phyloP scores from a whole-genome alignment of 2,113 vertebrate genomes.

The Oryzias javanicus region DNA sequence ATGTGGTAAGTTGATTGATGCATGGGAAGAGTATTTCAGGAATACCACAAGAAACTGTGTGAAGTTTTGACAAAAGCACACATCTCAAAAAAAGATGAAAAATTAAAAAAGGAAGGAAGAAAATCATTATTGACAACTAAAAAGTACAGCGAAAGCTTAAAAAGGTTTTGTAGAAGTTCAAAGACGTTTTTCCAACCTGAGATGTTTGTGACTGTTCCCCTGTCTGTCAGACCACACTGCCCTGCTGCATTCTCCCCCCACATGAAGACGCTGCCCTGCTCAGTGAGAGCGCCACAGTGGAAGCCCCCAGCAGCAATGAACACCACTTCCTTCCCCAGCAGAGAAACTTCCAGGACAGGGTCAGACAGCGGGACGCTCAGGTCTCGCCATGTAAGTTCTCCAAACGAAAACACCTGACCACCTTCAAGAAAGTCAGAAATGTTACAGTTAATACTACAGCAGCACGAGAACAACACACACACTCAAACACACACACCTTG shows the following conservation, averaged over 20 bases:
- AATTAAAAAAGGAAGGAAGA: too few species aligned
- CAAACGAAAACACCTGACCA: conserved; percentile 91
- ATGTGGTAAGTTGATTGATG: too few species aligned
- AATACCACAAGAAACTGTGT: too few species aligned
- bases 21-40: too few species aligned
- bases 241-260: conserved; percentile 94
- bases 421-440: conserved; percentile 65
- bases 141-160: neutral
- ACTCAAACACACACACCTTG: conserved; percentile 79
- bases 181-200: conserved; percentile 39
- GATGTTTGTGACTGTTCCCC: conserved; percentile 30
- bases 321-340: conserved; percentile 78
- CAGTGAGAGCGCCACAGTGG: conserved; percentile 87
- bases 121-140: neutral
- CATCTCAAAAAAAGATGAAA: too few species aligned
- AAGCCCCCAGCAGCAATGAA: conserved; percentile 89
- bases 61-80: too few species aligned
- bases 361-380: conserved; percentile 53
- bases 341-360: conserved; percentile 81
- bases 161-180: neutral
- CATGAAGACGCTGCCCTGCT: conserved; percentile 86
- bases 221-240: conserved; percentile 84
- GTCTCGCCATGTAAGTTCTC: conserved; percentile 85
- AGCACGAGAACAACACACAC: neutral
- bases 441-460: neutral